A percentile compares a stretch with the other conserved stretches of the same genome.
phyloP scores from a whole-genome alignment of 2,888 invertebrate genomes.

The Trimorus sp. region DNA sequence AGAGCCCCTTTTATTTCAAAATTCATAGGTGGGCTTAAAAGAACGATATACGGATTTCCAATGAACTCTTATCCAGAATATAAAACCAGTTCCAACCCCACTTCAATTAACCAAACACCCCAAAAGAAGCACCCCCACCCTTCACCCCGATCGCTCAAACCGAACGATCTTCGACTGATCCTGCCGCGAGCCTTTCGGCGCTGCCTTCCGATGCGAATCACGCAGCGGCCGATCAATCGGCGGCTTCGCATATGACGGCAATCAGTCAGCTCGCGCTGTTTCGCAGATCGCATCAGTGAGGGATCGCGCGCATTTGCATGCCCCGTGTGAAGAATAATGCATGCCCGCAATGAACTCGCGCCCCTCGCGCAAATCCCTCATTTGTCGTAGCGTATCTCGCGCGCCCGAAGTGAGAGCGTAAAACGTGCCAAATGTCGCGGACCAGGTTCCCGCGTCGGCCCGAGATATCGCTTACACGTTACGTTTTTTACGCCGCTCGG shows the following conservation, averaged over 20 bases:
- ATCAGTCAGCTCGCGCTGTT: conserved; percentile 74
- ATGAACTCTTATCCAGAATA: too few relatives aligned
- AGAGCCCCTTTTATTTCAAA: too few relatives aligned
- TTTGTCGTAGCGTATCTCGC: conserved; percentile 53
- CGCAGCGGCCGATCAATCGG: conserved; percentile 74
- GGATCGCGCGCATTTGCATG: conserved; percentile 77
- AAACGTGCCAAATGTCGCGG: conserved; percentile 26
- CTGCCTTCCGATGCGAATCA: conserved; percentile 72
- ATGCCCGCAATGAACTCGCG: conserved; percentile 63
- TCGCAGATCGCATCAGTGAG: conserved; percentile 73
- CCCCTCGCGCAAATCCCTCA: conserved; percentile 63
- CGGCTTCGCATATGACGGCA: conserved; percentile 72
- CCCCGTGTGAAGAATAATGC: conserved; percentile 76
- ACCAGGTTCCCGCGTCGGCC: background rate
- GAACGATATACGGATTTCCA: too few relatives aligned
- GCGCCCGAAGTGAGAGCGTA: conserved; percentile 43
- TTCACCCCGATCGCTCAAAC: conserved; percentile 21
- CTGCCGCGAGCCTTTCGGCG: conserved; percentile 42
- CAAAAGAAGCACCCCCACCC: too few relatives aligned
- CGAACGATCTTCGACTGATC: conserved; percentile 27
- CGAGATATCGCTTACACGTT: conserved; percentile 59
- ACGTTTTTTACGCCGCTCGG: conserved; percentile 40
- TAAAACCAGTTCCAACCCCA: too few relatives aligned
- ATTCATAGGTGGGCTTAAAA: too few relatives aligned
- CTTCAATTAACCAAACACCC: too few relatives aligned